These are phyloP conservation scores for Heterochromis multidens DNA, from an alignment of 2,113 vertebrate species.

Conservation along the genomic window DNA sequence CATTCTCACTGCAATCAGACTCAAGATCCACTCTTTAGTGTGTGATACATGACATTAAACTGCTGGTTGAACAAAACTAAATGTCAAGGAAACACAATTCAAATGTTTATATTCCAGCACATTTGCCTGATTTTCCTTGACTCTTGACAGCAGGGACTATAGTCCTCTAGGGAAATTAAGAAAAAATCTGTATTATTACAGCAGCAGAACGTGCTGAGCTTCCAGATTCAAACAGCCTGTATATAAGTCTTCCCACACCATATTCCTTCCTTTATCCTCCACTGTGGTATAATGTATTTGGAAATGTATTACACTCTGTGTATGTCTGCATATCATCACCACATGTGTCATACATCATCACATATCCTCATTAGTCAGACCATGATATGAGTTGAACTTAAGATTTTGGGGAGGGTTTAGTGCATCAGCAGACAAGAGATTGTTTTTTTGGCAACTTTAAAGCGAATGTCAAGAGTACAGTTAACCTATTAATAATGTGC, in stretches of 20 bases:
- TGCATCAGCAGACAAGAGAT: not conserved
- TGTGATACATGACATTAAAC: conserved; percentile 36
- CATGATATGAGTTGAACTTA: not conserved
- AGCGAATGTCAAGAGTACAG: not conserved
- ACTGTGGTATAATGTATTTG: not conserved
- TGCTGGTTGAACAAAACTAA: conserved; percentile 48
- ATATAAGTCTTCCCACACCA: not conserved
- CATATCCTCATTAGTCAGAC: not conserved
- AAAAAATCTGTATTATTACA: conserved; percentile 49
- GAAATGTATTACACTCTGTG: not conserved
- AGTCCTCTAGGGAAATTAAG: conserved; percentile 55
- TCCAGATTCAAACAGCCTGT: conserved; percentile 20
- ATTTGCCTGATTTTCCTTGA: conserved; percentile 19
- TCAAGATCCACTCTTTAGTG: conserved; percentile 10
- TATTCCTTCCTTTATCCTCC: not conserved
- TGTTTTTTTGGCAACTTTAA: not conserved
- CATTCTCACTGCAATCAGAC: conserved; percentile 1
- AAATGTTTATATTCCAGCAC: conserved; percentile 26
- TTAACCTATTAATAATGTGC: not conserved
- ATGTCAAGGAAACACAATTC: conserved; percentile 26
- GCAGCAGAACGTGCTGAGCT: conserved; percentile 30
- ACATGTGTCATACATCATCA: not conserved
- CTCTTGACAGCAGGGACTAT: conserved; percentile 33
- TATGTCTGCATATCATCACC: not conserved
- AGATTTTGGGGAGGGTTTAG: not conserved